Conservation (phyloP, 1,140 invertebrate genomes). For the Gerris buenoi region DNA sequence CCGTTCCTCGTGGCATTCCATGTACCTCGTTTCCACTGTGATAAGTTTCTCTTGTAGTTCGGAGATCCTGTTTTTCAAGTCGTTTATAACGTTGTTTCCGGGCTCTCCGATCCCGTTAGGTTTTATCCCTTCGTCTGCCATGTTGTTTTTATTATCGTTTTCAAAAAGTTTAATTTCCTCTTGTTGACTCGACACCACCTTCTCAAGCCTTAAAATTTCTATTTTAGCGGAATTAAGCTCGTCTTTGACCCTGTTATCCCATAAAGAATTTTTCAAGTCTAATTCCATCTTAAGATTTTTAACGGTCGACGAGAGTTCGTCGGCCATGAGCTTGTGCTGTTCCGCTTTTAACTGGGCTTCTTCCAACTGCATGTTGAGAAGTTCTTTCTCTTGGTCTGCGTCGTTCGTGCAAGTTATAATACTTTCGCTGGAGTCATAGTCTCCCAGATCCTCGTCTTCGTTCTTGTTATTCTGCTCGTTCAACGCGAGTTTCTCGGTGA, state of each 20-base stretch:
- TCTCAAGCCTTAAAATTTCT: not conserved
- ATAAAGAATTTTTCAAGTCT: not conserved
- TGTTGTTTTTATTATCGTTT: not conserved
- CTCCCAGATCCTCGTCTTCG: not conserved
- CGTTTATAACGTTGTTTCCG: slow-evolving; percentile 4
- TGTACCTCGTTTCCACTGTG: slow-evolving; percentile 14
- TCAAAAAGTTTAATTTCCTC: not conserved
- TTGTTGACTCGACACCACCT: not conserved
- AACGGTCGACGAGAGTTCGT: not conserved
- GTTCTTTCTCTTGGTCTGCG: not conserved
- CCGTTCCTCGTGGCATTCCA: slow-evolving; percentile 16
- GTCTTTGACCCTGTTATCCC: not conserved
- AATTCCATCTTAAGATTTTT: not conserved
- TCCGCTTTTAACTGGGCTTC: not conserved
- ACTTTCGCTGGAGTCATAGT: not conserved
- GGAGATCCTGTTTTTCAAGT: slow-evolving; percentile 6
- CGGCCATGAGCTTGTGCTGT: not conserved
- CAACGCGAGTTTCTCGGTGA: not conserved
- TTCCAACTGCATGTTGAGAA: not conserved
- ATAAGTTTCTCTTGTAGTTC: slow-evolving; percentile 16
- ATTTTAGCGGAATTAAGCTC: slow-evolving; percentile 3
- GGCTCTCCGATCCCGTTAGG: not conserved
- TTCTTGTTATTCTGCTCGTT: not conserved
- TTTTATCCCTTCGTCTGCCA: not conserved
- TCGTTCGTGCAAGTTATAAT: not conserved